Base-by-base conservation (phyloP, 2,113 vertebrate species). In the Condylura cristata region DNA sequence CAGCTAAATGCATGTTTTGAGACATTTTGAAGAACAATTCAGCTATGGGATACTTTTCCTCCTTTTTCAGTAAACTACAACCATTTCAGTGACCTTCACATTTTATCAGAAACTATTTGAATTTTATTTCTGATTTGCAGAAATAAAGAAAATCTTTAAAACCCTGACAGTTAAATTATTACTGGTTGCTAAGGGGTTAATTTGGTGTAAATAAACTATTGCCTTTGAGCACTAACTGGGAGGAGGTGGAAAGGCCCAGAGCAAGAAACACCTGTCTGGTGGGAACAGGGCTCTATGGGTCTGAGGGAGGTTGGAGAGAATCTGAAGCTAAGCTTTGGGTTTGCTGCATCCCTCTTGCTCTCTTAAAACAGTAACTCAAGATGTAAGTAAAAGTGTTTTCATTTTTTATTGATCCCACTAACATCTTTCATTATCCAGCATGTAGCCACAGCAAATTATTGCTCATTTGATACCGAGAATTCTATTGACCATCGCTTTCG, bases 361-460 rank as follows among this genome's bases (percentile, higher is more conserved):
- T 95, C 97, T 98, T 98, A 98, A 98, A 98, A 98, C 98, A 98
- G 98, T 98, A 98, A 98, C 97, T 98, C 97, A 98, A 98, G 98
- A 98, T 98, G 98, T 98, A 98, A 98, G 98, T 98, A 98, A 98
- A 98, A 98, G 98, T 98, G 98, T 98, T 98, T 98, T 98, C 98
- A 98, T 98, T 98, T 98, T 96, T 98, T 98, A 98, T 98, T 98
- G 98, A 98, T 98, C 98, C 96, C 46, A 85, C 98, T 98, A 98
- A 98, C 98, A 98, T 98, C 98, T 98, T 98, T 98, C 98, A 98
- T 98, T 98, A 98, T 98, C 98, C 97, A 97, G 97, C 97, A 97
- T 97, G 97, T 98, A 98, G 98, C 98, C 98, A 97, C 98, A 98
- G 97, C 98, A 98, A 98, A 98, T 98, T 98, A 98, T 98, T 97